Base-by-base conservation (phyloP, 2,797 vertebrate species). In the Potorous gilbertii region DNA sequence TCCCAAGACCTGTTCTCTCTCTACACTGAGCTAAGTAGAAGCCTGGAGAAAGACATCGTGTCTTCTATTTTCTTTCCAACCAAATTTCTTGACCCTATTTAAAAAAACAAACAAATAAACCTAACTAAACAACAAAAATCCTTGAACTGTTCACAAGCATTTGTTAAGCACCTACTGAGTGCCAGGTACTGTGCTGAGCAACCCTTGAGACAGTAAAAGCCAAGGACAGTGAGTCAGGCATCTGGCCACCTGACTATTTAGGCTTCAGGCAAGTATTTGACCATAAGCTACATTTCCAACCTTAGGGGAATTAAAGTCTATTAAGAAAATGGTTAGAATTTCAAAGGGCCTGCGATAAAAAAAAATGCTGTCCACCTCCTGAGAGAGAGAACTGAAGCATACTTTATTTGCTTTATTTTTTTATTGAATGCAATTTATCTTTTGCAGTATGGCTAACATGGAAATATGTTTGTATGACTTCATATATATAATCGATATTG, bases 191-290 rank as follows among this genome's bases (percentile, higher is more conserved):
- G 0, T 11, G n/a, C 54, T 94, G n/a, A 95, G 89, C 0, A 92
- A 46, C 90, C 31, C 29, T 16, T 27, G 56, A 91, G 56, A 90
- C 81, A 89, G 55, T 90, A 40, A 55, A 94, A 92, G 29, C 29
- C n/a, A 6, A 28, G 28, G 56, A 92, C 56, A 55, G 34, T 27
- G 8, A 90, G 55, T 95, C 74, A 59, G 62, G 50, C 56, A 92
- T 95, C 93, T 95, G 27, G 54, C 55, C 52, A 93, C 18, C 52
- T 96, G 94, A 40, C 29, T 31, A 92, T 93, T 93, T 95, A 93
- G 89, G n/a, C 54, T 31, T 55, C 21, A 56, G 2, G n/a, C 95
- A 27, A 24, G 92, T 97, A 93, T 52, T 89, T 81, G 91, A 34
- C 93, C 94, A 62, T 89, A n/a, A 93, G 91, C 56, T 81, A 92